These are phyloP conservation scores for Busseola fusca DNA, from an alignment of 2,888 invertebrate genomes.

Conservation along the genomic window DNA sequence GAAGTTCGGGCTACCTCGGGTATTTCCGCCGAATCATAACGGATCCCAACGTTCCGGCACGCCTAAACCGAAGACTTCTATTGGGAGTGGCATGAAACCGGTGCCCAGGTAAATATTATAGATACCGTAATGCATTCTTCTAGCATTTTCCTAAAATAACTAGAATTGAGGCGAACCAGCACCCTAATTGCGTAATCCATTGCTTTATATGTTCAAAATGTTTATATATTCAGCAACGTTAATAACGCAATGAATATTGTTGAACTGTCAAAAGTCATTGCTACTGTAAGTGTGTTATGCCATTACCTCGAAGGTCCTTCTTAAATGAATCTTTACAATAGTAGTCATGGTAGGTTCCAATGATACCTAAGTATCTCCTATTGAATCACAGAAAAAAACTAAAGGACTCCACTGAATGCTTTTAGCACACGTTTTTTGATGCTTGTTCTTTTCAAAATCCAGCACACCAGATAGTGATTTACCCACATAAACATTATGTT, in stretches of 20 bases:
- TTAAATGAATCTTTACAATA: background rate
- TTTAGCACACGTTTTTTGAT: background rate
- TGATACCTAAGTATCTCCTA: background rate
- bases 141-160: background rate
- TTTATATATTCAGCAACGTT: background rate
- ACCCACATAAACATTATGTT: background rate
- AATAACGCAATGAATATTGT: too few species aligned
- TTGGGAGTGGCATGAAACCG: slow-evolving; percentile 88
- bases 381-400: background rate
- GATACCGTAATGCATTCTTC: background rate
- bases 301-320: background rate
- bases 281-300: background rate
- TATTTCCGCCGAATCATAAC: slow-evolving; percentile 95
- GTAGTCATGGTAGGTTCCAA: background rate
- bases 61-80: slow-evolving; percentile 88
- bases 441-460: slow-evolving; percentile 1
- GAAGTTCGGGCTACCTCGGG: slow-evolving; percentile 97
- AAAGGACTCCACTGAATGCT: slow-evolving; percentile 1
- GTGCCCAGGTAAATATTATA: slow-evolving; percentile 79
- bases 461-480: background rate
- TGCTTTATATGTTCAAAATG: background rate
- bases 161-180: background rate
- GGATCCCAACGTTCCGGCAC: slow-evolving; percentile 92
- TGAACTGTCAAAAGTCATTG: too few species aligned
- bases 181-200: background rate